Conservation (phyloP, 2,113 vertebrate genomes). For the Chaetops frenatus region DNA sequence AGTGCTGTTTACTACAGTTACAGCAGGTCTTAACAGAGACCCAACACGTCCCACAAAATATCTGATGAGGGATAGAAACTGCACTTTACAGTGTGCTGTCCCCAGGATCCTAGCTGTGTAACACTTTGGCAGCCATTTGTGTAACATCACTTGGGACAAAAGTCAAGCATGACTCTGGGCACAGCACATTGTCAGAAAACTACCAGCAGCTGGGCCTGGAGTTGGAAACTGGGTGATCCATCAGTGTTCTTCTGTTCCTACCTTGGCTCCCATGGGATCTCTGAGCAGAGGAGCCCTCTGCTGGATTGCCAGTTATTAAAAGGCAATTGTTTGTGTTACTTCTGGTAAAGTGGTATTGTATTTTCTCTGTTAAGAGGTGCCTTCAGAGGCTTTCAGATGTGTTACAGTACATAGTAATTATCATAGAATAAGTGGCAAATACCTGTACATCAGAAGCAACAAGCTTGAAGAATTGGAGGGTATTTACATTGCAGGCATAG, state of each 20-base stretch:
- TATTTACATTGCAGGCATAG: background rate
- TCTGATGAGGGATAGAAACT: background rate
- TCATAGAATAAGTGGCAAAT: background rate
- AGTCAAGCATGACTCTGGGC: background rate
- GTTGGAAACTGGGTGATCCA: background rate
- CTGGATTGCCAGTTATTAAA: background rate
- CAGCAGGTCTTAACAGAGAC: background rate
- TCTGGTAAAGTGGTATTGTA: background rate
- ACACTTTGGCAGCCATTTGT: background rate
- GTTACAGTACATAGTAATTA: background rate
- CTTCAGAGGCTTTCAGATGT: background rate
- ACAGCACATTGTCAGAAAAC: background rate
- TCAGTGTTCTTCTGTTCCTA: background rate
- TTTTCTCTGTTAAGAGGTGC: background rate
- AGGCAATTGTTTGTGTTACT: background rate
- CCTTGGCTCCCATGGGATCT: background rate
- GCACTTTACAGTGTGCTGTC: background rate
- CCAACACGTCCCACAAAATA: background rate
- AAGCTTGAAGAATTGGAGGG: background rate
- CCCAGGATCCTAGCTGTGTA: background rate
- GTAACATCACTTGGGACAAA: background rate
- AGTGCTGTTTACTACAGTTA: background rate
- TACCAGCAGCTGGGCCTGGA: background rate
- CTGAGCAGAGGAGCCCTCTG: background rate
- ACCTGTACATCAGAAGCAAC: background rate